Base-by-base conservation (phyloP, 2,888 invertebrate species). In the Microchrysa polita region DNA sequence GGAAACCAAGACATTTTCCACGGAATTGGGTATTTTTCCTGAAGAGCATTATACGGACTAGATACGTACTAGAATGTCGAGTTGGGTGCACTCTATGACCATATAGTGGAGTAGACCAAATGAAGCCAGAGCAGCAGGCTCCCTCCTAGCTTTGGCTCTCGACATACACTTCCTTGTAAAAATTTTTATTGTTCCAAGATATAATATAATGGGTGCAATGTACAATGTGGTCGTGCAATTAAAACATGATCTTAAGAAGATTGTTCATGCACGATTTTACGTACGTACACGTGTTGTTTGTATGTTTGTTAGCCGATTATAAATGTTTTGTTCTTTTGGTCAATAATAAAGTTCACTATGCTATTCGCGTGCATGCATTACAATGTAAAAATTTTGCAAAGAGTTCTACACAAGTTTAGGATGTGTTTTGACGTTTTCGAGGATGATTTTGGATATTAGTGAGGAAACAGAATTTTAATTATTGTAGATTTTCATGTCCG, bases 141-240 rank as follows among this genome's bases (percentile, higher is more conserved):
- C n/a, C n/a, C n/a, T n/a, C n/a, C n/a, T n/a, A n/a, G n/a, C n/a
- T n/a, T n/a, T 40, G 12, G 27, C n/a, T 55, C 55, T 27, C 40
- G 55, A 34, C 40, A 34, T 52, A 55, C 18, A 55, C 55, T 69
- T 67, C 53, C 52, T 67, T 67, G 53, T 67, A 67, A 67, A 34
- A 67, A 53, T 67, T 52, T 67, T 67, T 67, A 67, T 67, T 67
- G 42, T 55, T 57, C 65, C 44, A 2, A 65, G 65, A 69, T 69
- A 55, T 55, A 69, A 52, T 55, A 55, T 55, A 65, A 72, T 74
- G 74, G 72, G 75, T 73, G 75, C 73, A 74, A 74, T 69, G 72
- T 72, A 73, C 74, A 76, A 74, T 73, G 74, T 72, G 73, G 73
- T 76, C 76, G 76, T 76, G 76, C 76, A 76, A 76, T 76, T 76